Base-by-base conservation (phyloP, 2,888 invertebrate genomes). In the Limnephilus lunatus region DNA sequence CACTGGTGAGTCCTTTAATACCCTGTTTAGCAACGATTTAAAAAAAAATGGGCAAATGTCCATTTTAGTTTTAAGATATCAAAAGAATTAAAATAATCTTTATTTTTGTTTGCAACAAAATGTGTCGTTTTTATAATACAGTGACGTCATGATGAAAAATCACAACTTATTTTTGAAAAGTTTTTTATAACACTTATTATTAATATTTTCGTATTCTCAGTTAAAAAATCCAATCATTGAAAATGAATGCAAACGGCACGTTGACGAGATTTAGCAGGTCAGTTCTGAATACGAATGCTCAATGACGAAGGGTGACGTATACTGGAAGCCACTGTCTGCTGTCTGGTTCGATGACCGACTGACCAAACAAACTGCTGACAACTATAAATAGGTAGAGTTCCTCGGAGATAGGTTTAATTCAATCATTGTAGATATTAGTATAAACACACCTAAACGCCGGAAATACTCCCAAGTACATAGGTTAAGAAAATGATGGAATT, bases 321-420 rank as follows among this genome's bases (percentile, higher is more conserved):
- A 68, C 89, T 31, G n/a, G 32, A n/a, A 32, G 86, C 44, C 14
- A 39, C 80, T 35, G 68, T 25, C 80, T 53, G 31, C 80, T 30
- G 88, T 88, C 48, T 90, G 90, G 90, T 90, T 90, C 90, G 90
- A 90, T 90, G 90, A 90, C 90, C 90, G 90, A 90, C 90, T 90
- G 81, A 90, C 82, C 90, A 81, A 82, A 90, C 35, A 81, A 82
- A 90, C 35, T 44, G 81, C 30, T 44, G 25, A 14, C 68, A 31
- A 35, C 19, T 90, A 90, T 90, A 53, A 82, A 90, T 90, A 90
- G 48, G 48, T 48, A 14, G 90, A 15, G 82, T 12, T 90, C 48
- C 90, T 30, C 14, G 32, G 82, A 90, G 48, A 82, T 90, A 90
- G 53, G 31, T 90, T 90, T 90, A 80, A 82, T 90, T 90, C 81